A percentile compares a stretch with the other conserved stretches of the same genome.
These are phyloP conservation scores for Erebia aethiops DNA, from an alignment of 2,888 invertebrate genomes.

Conservation along the genomic window DNA sequence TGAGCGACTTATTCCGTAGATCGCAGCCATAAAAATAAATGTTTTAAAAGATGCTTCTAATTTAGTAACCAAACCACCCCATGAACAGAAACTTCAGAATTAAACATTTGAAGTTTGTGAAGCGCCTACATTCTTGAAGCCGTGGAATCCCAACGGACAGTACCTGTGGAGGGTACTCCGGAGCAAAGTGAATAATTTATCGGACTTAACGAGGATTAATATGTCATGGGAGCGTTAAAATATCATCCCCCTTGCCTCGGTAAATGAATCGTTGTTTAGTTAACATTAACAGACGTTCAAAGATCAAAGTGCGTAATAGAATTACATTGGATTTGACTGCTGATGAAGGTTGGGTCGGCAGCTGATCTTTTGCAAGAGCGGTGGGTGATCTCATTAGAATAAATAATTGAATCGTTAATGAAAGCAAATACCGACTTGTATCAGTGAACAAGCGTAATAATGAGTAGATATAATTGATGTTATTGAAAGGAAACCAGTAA, in stretches of 20 bases:
- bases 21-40: slow-evolving; percentile 11
- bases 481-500: not conserved
- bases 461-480: too few species aligned
- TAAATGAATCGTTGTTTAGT: slow-evolving; percentile 43
- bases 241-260: slow-evolving; percentile 51
- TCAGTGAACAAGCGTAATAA: not conserved
- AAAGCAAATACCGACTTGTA: not conserved
- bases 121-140: slow-evolving; percentile 17
- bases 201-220: slow-evolving; percentile 72
- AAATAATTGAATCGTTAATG: not conserved
- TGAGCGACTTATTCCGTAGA: not conserved
- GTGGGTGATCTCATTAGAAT: not conserved
- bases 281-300: slow-evolving; percentile 38
- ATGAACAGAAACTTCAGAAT: slow-evolving; percentile 5
- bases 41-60: slow-evolving; percentile 13
- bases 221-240: slow-evolving; percentile 61
- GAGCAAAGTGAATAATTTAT: slow-evolving; percentile 69
- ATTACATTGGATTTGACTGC: slow-evolving; percentile 41
- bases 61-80: slow-evolving; percentile 8
- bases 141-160: slow-evolving; percentile 27
- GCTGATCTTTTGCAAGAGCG: not conserved
- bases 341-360: slow-evolving; percentile 20
- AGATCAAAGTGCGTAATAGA: slow-evolving; percentile 47
- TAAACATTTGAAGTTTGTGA: slow-evolving; percentile 31
- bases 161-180: slow-evolving; percentile 34